A percentile compares a stretch with the other conserved stretches of the same genome.
These are phyloP conservation scores for Oreochromis grahami DNA, from an alignment of 2,797 vertebrate genomes.

Conservation along the genomic window DNA sequence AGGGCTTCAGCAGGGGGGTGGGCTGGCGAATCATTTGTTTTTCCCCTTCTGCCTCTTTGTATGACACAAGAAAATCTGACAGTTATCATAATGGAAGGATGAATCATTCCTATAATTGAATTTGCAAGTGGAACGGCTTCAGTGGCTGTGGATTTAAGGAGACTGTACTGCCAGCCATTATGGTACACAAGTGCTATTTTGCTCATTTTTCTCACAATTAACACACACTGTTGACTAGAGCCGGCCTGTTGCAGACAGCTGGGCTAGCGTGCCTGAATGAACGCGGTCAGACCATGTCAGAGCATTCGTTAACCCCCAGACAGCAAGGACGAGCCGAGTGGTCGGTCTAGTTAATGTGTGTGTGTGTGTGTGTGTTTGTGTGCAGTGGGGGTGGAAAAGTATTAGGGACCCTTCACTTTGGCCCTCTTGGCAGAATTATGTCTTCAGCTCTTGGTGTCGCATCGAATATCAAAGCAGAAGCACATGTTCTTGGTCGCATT, in stretches of 20 bases:
- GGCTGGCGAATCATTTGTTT: constrained; percentile 70
- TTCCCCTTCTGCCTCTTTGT: constrained; percentile 62
- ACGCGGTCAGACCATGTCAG: constrained; percentile 5
- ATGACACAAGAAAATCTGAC: constrained; percentile 76
- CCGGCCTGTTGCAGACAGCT: constrained; percentile 14
- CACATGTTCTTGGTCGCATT: constrained; percentile 26
- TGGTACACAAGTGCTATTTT: constrained; percentile 37
- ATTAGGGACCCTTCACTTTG: not conserved
- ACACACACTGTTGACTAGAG: constrained; percentile 27
- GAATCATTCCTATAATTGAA: constrained; percentile 77
- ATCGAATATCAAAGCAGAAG: constrained; percentile 57
- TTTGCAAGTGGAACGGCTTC: constrained; percentile 71
- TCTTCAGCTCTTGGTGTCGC: constrained; percentile 21
- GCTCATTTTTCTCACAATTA: constrained; percentile 42
- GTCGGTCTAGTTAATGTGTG: not conserved
- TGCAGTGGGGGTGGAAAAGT: not conserved
- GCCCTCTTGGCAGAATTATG: constrained; percentile 31
- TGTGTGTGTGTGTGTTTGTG: not conserved
- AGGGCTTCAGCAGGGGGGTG: not conserved
- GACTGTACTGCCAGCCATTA: constrained; percentile 32
- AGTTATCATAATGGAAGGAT: constrained; percentile 76
- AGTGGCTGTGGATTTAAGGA: constrained; percentile 50
- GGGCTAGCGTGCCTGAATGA: constrained; percentile 11
- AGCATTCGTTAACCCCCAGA: constrained; percentile 25
- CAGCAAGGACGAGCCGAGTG: constrained; percentile 4